Base-by-base conservation (phyloP, 1,140 invertebrate species). In the Zelostemma sp. region DNA sequence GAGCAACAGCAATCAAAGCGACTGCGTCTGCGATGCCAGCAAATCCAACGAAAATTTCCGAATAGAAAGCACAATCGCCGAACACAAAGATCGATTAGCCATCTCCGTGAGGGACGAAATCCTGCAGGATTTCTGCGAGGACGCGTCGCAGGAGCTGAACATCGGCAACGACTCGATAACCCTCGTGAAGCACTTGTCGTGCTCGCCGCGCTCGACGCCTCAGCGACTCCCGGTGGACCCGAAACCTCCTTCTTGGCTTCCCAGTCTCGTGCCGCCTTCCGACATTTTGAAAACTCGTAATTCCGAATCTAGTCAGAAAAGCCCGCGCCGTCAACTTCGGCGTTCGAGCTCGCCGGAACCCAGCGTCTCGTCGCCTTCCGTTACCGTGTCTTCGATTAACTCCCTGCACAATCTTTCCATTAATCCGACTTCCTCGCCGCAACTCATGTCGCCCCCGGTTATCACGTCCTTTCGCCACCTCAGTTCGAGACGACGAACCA, bases 71-170 rank as follows among this genome's bases (percentile, higher is more conserved):
- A 28, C 50, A 12, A 76, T 49, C 60, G 56, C 35, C 19, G 56
- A 53, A 3, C 74, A 69, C n/a, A 68, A 64, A 8, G 76, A 82
- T 14, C 73, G 75, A 18, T 70, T 75, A 18, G 78, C 81, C 14
- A 82, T 82, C 33, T 84, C 83, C 0, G 81, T 86, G 1, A 78
- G 84, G 14, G 84, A 86, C 53, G 85, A 85, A 57, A 86, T 86
- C 35, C 50, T 84, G 33, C 83, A 85, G 53, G 84, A 86, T 48
- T 86, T 86, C 56, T 86, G 82, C 56, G 83, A 86, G 38, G 81
- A 83, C 31, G 75, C 80, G 59, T 80, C 80, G n/a, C 81, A 82
- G 28, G 84, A 86, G 55, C 53, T 86, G 11, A 86, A 75, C 48
- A 85, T 84, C 31, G 81, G 82, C 11, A 84, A 74, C 50, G 84